A percentile compares a stretch with the other conserved stretches of the same genome.
phyloP scores from a whole-genome alignment of 1,140 invertebrate genomes.

The Ruditapes philippinarum region DNA sequence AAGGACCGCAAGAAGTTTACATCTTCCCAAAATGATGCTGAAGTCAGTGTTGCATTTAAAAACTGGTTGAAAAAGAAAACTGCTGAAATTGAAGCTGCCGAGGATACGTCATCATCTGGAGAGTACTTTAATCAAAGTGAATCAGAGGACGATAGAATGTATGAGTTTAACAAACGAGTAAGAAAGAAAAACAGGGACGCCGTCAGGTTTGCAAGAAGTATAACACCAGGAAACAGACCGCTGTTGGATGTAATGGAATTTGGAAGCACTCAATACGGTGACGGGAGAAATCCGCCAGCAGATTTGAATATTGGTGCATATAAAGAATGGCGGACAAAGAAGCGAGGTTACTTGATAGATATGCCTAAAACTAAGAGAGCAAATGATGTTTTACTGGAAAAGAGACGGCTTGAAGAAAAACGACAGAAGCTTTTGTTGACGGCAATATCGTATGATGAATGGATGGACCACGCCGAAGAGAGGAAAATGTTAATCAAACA shows the following conservation, averaged over 20 bases:
- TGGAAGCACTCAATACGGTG: constrained; percentile 68
- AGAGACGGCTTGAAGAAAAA: constrained; percentile 75
- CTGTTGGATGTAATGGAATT: constrained; percentile 68
- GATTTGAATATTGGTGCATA: constrained; percentile 69
- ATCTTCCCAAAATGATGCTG: constrained; percentile 18
- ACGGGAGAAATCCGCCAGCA: constrained; percentile 63
- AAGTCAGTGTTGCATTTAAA: constrained; percentile 72
- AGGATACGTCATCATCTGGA: constrained; percentile 42
- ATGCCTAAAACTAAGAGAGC: constrained; percentile 62
- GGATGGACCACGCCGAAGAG: constrained; percentile 76
- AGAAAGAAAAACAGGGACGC: constrained; percentile 55
- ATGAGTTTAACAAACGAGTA: constrained; percentile 61
- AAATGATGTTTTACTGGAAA: constrained; percentile 71
- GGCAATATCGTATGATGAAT: constrained; percentile 79
- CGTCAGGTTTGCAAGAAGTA: not conserved
- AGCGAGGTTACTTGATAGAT: constrained; percentile 23
- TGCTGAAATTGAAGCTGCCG: constrained; percentile 54
- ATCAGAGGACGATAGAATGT: constrained; percentile 60
- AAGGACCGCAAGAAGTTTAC: constrained; percentile 31
- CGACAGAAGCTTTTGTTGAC: constrained; percentile 76
- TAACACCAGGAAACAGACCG: constrained; percentile 64
- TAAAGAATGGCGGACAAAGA: constrained; percentile 69
- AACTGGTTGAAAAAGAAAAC: constrained; percentile 76
- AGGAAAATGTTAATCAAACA: constrained; percentile 74
- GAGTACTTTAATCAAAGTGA: constrained; percentile 55